A percentile compares a stretch with the other conserved stretches of the same genome.
Evolutionary conservation across 2,113 vertebrate genomes (phyloP).

Genomic region (Vulpes ferrilata): DNA sequence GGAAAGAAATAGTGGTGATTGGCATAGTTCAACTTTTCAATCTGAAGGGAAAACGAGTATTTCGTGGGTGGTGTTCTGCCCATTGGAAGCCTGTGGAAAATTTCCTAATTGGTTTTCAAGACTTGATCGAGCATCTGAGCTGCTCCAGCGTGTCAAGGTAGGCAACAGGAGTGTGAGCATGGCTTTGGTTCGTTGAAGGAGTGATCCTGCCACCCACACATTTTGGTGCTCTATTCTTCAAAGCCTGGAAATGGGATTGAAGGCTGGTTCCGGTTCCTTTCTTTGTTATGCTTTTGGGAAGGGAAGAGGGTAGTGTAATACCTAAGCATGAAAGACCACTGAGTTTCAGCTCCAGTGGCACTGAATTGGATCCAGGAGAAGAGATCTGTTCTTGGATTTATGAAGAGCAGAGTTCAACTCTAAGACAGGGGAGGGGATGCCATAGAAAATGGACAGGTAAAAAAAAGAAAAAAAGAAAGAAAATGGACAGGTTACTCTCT

Average conservation of each 20-base stretch:
- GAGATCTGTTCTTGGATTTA: background rate
- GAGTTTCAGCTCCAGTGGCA: background rate
- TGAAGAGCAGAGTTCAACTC: constrained; percentile 39
- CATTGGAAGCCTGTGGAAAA: constrained; percentile 43
- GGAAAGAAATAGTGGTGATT: background rate
- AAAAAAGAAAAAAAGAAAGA: background rate
- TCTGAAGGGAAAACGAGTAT: background rate
- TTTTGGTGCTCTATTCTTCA: background rate
- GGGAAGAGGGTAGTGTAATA: background rate
- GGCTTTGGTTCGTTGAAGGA: constrained; percentile 53
- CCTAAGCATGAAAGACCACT: background rate
- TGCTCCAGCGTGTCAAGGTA: constrained; percentile 64
- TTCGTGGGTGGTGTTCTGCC: background rate
- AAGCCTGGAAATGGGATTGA: background rate
- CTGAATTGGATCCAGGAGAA: background rate
- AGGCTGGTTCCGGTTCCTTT: background rate
- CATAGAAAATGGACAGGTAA: background rate
- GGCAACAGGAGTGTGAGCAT: constrained; percentile 50
- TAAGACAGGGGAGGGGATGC: background rate
- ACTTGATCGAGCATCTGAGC: constrained; percentile 60
- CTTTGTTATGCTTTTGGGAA: background rate
- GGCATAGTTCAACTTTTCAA: background rate
- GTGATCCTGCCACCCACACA: background rate
- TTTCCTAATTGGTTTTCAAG: constrained; percentile 69
- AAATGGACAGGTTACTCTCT: background rate